A percentile compares a stretch with the other conserved stretches of the same genome.
phyloP scores from a whole-genome alignment of 2,797 vertebrate species.

The Distichodus sexfasciatus region DNA sequence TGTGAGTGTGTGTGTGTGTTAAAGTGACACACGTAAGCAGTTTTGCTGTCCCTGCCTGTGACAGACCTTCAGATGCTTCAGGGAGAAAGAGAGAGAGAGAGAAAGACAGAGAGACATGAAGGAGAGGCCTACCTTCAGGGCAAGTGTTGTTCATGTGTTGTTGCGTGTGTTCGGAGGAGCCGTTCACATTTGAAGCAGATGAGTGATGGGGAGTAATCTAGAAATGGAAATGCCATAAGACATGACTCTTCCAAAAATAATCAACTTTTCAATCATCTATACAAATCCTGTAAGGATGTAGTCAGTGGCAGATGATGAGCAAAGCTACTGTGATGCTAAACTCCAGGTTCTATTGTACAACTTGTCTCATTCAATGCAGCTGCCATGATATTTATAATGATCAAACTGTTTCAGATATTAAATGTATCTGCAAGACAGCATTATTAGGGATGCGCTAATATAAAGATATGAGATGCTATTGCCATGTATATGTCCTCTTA shows the following conservation, averaged over 20 bases:
- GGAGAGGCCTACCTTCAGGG: conserved; percentile 80
- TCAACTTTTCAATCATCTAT: neutral
- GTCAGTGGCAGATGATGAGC: neutral
- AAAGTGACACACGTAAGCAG: too few species aligned
- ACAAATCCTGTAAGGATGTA: conserved; percentile 10
- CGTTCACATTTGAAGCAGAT: conserved; percentile 81
- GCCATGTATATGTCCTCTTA: neutral
- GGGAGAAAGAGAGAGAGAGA: neutral
- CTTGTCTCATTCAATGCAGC: neutral
- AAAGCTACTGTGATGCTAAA: neutral
- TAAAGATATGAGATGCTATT: neutral
- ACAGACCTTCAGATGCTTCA: too few species aligned
- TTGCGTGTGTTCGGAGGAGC: conserved; percentile 71
- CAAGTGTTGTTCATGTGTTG: conserved; percentile 70
- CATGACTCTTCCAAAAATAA: neutral
- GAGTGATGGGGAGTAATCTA: conserved; percentile 80
- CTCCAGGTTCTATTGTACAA: neutral
- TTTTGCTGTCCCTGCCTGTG: too few species aligned
- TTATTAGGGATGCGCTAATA: neutral
- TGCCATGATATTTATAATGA: neutral
- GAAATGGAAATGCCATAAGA: neutral
- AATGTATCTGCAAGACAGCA: neutral
- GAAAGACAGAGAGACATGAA: neutral
- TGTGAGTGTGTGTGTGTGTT: conserved; percentile 13
- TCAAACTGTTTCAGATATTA: neutral